Evolutionary conservation across 2,797 vertebrate species (phyloP).

Genomic region (Liparis tanakae): DNA sequence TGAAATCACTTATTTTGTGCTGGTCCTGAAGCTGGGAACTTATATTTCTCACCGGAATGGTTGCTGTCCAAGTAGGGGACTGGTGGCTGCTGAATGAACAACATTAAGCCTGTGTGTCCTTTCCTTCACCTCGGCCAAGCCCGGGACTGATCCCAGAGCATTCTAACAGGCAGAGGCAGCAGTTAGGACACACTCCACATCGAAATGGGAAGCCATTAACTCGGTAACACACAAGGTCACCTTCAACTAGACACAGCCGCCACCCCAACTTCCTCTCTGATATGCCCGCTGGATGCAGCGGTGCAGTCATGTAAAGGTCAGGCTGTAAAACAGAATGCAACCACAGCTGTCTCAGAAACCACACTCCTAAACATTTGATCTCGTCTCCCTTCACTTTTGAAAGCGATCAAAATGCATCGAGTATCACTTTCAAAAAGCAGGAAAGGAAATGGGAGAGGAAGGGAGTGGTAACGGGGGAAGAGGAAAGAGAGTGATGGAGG

Average conservation of each 20-base stretch:
- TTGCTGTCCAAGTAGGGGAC: slow-evolving; percentile 7
- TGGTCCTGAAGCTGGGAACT: slow-evolving; percentile 25
- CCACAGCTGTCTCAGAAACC: slow-evolving; percentile 70
- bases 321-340: slow-evolving; percentile 56
- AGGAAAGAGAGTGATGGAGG: slow-evolving; percentile 45
- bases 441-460: slow-evolving; percentile 70
- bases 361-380: slow-evolving; percentile 66
- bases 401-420: slow-evolving; percentile 66
- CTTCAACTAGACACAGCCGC: slow-evolving; percentile 57
- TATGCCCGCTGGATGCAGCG: slow-evolving; percentile 44
- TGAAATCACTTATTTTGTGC: slow-evolving; percentile 27
- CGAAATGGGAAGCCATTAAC: slow-evolving; percentile 61
- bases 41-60: slow-evolving; percentile 26
- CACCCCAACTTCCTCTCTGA: slow-evolving; percentile 62
- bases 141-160: slow-evolving; percentile 47
- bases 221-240: slow-evolving; percentile 65
- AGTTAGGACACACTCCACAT: slow-evolving; percentile 55
- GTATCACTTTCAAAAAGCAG: slow-evolving; percentile 79
- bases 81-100: slow-evolving; percentile 32
- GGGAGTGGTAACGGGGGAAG: slow-evolving; percentile 39
- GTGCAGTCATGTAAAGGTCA: slow-evolving; percentile 60
- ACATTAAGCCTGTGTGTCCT: slow-evolving; percentile 22
- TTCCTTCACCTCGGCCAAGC: slow-evolving; percentile 40
- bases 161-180: slow-evolving; percentile 50
- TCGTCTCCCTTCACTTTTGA: slow-evolving; percentile 61